Evolutionary conservation across 2,888 invertebrate genomes (phyloP).

Genomic region (Cistogaster globosa): DNA sequence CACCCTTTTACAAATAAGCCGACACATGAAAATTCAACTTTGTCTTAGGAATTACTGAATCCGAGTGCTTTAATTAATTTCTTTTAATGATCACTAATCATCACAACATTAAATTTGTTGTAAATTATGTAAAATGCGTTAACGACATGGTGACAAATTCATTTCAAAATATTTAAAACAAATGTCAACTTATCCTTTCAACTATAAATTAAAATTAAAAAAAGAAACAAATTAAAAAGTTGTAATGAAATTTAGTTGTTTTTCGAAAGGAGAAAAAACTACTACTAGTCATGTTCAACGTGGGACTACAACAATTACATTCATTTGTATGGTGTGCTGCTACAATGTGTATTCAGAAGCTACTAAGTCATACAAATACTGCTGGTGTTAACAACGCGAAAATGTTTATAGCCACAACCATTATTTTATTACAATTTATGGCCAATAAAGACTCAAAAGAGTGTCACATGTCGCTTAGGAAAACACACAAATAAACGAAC

Average conservation of each 20-base stretch:
- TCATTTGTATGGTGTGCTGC: neutral
- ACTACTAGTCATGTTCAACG: slow-evolving; percentile 9
- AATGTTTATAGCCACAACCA: slow-evolving; percentile 9
- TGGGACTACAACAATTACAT: slow-evolving; percentile 7
- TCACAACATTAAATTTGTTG: slow-evolving; percentile 39
- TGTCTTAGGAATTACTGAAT: no score
- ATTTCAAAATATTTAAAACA: slow-evolving; percentile 51
- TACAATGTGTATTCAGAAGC: slow-evolving; percentile 6
- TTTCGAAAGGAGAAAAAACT: neutral
- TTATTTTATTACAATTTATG: slow-evolving; percentile 14
- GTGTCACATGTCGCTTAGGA: slow-evolving; percentile 24
- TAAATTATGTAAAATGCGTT: slow-evolving; percentile 22
- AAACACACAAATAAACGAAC: neutral
- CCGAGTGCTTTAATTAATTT: no score
- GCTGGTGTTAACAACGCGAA: slow-evolving; percentile 13
- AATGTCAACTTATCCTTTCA: slow-evolving; percentile 38
- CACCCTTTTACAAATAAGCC: no score
- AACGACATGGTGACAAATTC: slow-evolving; percentile 41
- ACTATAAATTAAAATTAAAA: slow-evolving; percentile 31
- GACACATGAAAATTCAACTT: no score
- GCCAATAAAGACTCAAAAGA: slow-evolving; percentile 13
- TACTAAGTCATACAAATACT: slow-evolving; percentile 19
- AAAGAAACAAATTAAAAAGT: no score
- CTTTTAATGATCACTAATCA: neutral
- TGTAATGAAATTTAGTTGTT: slow-evolving; percentile 1